Base-by-base conservation (phyloP, 1,140 invertebrate genomes). In the Dreissena polymorpha region DNA sequence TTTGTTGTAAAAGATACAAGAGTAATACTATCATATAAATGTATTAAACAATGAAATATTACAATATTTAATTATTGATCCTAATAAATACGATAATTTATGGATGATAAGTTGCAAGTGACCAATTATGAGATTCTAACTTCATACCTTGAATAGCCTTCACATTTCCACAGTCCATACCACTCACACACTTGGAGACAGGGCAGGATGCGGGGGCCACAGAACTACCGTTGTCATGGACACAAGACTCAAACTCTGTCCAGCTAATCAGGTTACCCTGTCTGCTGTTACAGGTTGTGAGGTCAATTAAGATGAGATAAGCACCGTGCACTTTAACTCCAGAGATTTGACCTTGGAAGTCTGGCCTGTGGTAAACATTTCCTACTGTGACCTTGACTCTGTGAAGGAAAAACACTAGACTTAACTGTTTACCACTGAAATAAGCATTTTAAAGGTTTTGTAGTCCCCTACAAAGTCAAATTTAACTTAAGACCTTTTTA, bases 181-280 rank as follows among this genome's bases (percentile, higher is more conserved):
- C 55, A 0, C 21, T 0, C 13, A 57, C 16, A 72, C 78, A 80
- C 10, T 71, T 5, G 10, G 23, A 7, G 25, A 23, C 18, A 14
- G 79, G 79, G 65, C 79, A 82, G 21, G 49, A 23, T 25, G 63
- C 53, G 27, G 69, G 78, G 23, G 29, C 23, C 5, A 63, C 23
- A 18, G 25, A 51, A 64, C 69, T 57, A 0, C 65, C 53, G 3
- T 21, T n/a, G 14, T 72, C 18, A 23, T 29, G 53, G 2, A 25
- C 60, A 68, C 79, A 82, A 8, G 21, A 18, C 10, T 51, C 49
- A 74, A 73, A 82, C 57, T 74, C 79, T n/a, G 63, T 21, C 79
- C 79, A 82, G 63, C 69, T 72, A 10, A 82, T 50, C 18, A 82
- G 16, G 25, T 82, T 55, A 51, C 79, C 79, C 21, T 51, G 57